These are phyloP conservation scores for Cetonia aurata DNA, from an alignment of 2,888 invertebrate genomes.

Conservation along the genomic window DNA sequence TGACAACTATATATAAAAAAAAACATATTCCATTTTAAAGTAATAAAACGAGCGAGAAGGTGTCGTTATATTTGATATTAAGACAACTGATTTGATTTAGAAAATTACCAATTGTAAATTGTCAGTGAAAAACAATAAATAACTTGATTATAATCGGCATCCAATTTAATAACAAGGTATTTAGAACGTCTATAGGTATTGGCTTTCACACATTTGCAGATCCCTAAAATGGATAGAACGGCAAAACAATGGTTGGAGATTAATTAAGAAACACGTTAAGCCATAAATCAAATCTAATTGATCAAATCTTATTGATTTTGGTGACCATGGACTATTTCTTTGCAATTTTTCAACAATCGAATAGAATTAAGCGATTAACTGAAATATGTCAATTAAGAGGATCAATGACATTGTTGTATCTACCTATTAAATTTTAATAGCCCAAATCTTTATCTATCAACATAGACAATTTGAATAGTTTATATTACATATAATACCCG, in stretches of 20 bases:
- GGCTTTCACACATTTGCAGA: constrained; percentile 11
- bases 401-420: constrained; percentile 9
- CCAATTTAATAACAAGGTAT: constrained; percentile 14
- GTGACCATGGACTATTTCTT: constrained; percentile 23
- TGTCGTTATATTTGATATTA: constrained; percentile 18
- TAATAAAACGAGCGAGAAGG: constrained; percentile 7
- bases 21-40: constrained; percentile 6
- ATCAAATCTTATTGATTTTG: constrained; percentile 20
- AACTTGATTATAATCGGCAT: too few species aligned
- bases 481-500: too few species aligned
- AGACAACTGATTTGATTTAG: constrained; percentile 22
- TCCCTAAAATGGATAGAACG: constrained; percentile 13
- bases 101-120: constrained; percentile 6
- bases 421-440: too few species aligned
- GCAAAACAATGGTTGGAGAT: constrained; percentile 27
- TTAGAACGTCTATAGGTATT: constrained; percentile 32
- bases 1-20: background rate
- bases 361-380: constrained; percentile 17
- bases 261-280: constrained; percentile 17
- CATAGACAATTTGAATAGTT: too few species aligned
- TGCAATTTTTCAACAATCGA: constrained; percentile 17
- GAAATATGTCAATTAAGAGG: constrained; percentile 13
- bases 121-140: constrained; percentile 7
- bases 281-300: constrained; percentile 34
- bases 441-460: too few species aligned